Base-by-base conservation (phyloP, 2,797 vertebrate species). In the Mus spretus region DNA sequence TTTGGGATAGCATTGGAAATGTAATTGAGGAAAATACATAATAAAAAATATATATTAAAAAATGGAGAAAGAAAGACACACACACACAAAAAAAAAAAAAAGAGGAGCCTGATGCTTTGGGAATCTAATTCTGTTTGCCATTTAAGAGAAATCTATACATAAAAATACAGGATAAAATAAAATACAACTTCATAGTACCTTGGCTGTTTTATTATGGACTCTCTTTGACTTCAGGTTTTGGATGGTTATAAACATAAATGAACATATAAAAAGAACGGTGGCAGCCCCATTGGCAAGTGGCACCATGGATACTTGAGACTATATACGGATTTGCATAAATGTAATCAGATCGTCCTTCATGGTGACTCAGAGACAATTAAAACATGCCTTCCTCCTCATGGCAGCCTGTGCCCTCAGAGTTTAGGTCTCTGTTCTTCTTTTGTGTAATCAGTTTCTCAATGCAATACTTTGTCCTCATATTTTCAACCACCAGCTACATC, bases 321-420 rank as follows among this genome's bases (percentile, higher is more conserved):
- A 87, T 55, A 47, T 61, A 78, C 6, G 90, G 55, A 84, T 61
- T 75, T 82, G 28, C n/a, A 3, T 75, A 78, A 94, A 94, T 82
- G 72, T 37, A 78, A 89, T 63, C 34, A 55, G 40, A 28, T 13
- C 34, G 13, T 77, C 15, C 14, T 95, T 93, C 74, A 8, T 34
- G n/a, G 63, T 87, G 83, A 93, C 44, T 80, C 72, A 53, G 17
- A 94, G 90, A 67, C 6, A 72, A n/a, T n/a, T n/a, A n/a, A 89
- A 78, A 44, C 11, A 80, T 81, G 15, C 63, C 63, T 96, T 63
- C 12, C 37, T 93, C 94, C 72, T 84, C 28, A 14, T 15, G 24
- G 19, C 20, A 85, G 26, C 10, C 47, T 92, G 4, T 34, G 47
- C 0, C 55, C n/a, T 83, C 89, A 57, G 24, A 83, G 24, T 89